A percentile compares a stretch with the other conserved stretches of the same genome.
Conservation (phyloP, 2,797 vertebrate genomes). For the Chrysocyon brachyurus region DNA sequence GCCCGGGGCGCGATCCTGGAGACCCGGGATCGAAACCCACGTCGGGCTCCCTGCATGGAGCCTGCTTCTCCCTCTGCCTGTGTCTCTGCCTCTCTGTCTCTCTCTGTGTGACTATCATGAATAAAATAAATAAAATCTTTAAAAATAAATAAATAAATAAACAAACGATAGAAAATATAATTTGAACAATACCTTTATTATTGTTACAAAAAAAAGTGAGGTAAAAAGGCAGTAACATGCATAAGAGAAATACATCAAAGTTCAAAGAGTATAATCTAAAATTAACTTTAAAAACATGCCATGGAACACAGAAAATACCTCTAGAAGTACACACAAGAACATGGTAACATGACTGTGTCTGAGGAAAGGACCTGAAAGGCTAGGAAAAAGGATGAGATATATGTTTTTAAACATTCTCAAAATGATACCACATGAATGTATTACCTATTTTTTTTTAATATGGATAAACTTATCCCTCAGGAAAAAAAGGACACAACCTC, state of each 20-base stretch:
- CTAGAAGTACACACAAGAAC: background rate
- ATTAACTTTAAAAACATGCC: background rate
- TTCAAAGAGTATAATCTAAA: background rate
- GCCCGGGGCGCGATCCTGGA: no score
- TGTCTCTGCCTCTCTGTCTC: no score
- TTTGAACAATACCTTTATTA: background rate
- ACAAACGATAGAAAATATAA: constrained; percentile 6
- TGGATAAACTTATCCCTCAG: background rate
- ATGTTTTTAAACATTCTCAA: constrained; percentile 5
- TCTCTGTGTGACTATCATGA: no score
- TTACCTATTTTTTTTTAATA: background rate
- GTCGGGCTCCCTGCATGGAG: no score
- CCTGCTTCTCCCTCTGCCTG: no score
- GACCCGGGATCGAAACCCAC: no score
- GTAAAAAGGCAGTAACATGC: background rate
- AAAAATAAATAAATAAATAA: no score
- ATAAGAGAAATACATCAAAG: constrained; percentile 5
- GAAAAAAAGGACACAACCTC: background rate
- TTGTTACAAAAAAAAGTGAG: background rate
- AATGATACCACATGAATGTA: background rate
- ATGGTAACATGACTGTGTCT: background rate
- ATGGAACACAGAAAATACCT: background rate
- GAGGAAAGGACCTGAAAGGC: background rate
- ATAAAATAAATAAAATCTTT: no score
- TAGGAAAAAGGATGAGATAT: background rate